Base-by-base conservation (phyloP, 2,797 vertebrate species). In the Betta splendens region DNA sequence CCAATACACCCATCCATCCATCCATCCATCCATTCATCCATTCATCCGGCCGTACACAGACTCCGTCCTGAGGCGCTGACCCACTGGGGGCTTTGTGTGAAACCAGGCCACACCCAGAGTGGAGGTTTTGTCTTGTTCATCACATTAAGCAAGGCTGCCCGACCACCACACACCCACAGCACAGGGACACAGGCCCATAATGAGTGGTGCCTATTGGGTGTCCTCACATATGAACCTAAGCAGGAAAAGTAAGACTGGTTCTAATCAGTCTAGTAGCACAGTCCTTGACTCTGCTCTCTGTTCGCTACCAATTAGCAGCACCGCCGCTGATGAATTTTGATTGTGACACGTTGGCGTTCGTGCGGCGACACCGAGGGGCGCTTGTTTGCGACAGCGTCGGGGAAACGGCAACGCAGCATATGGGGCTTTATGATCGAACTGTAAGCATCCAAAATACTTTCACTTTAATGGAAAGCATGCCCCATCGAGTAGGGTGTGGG, bases 301-400 rank as follows among this genome's bases (percentile, higher is more conserved):
- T 75, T 77, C 72, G 72, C 54, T 36, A 77, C 69, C 85, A 85
- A 72, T 88, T 87, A 86, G 62, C 38, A n/a, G 46, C 67, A 21
- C 9, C 75, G 85, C 84, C 81, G 72, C 83, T 87, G 87, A 91
- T 83, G 83, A 64, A 84, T 89, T 85, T 74, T 37, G 84, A 85
- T 82, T 87, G 77, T 83, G 85, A 86, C 86, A 81, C 43, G 47
- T 77, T 60, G 62, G 81, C 80, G 88, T 85, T 85, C 74, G 72
- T 31, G 50, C 75, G n/a, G 78, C 26, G 65, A 67, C 76, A 43
- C 59, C 15, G 26, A 77, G 70, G n/a, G 51, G 65, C 39, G 74
- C 73, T 78, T 80, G 72, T 81, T 79, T 83, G 70, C 55, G 44
- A 79, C 79, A 73, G 74, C 69, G 60, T 29, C 5, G 7, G 57